Conservation (phyloP, 2,797 vertebrate genomes). For the Emydoidea blandingii region DNA sequence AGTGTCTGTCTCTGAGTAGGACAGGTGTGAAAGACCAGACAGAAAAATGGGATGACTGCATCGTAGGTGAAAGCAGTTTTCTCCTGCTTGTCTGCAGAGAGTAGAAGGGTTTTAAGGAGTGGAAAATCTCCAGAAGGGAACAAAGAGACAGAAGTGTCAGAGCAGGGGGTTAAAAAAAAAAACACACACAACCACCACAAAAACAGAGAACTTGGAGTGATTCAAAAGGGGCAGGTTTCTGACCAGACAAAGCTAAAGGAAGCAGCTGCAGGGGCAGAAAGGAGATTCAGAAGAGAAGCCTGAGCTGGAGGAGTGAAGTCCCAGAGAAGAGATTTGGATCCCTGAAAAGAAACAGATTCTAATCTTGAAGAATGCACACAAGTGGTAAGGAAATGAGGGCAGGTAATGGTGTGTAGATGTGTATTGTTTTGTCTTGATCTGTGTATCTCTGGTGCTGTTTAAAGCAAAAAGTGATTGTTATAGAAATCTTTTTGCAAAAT, state of each 20-base stretch:
- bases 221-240: neutral
- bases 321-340: neutral
- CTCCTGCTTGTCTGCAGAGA: neutral
- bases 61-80: neutral
- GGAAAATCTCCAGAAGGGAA: neutral
- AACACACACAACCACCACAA: neutral
- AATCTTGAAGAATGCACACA: neutral
- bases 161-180: neutral
- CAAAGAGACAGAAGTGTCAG: neutral
- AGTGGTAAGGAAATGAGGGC: neutral
- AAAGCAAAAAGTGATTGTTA: neutral
- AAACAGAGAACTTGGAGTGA: neutral
- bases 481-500: neutral
- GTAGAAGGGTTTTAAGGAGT: neutral
- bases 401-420: neutral
- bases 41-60: neutral
- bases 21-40: neutral
- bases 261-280: neutral
- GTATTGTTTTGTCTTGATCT: neutral
- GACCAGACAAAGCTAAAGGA: neutral
- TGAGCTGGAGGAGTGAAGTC: neutral
- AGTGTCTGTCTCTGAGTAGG: neutral
- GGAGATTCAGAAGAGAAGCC: neutral
- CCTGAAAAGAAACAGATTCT: neutral
- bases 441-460: neutral